Conservation (phyloP, 2,888 invertebrate genomes). For the Eupithecia inturbata region DNA sequence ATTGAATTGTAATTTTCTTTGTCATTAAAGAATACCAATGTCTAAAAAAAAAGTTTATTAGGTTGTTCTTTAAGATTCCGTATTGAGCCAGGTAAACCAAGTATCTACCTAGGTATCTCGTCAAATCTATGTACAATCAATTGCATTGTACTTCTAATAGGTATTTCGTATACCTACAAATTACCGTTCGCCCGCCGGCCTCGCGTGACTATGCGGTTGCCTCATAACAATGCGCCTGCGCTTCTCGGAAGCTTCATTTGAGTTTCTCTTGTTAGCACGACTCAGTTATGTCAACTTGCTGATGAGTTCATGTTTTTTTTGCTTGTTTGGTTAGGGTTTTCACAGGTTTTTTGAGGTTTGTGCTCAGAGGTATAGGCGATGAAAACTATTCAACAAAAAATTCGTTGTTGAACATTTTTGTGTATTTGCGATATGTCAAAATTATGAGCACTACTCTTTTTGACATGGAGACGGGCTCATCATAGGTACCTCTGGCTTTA, state of each 20-base stretch:
- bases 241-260: constrained; percentile 31
- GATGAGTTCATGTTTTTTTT: constrained; percentile 21
- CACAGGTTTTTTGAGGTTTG: not conserved
- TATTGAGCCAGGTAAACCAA: no score
- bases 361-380: not conserved
- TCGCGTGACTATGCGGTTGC: constrained; percentile 38
- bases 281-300: constrained; percentile 41
- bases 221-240: constrained; percentile 35
- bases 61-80: no score
- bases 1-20: no score
- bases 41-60: no score
- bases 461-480: not conserved
- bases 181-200: not conserved
- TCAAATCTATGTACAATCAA: not conserved
- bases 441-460: not conserved
- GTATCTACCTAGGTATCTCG: not conserved
- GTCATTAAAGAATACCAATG: no score
- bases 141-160: not conserved
- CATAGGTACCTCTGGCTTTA: not conserved
- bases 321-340: constrained; percentile 10
- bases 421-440: not conserved
- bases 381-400: not conserved
- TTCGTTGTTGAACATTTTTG: not conserved
- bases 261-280: constrained; percentile 38
- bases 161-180: not conserved